Evolutionary conservation across 1,140 invertebrate species (phyloP).

Genomic region (Sinonovacula constricta): DNA sequence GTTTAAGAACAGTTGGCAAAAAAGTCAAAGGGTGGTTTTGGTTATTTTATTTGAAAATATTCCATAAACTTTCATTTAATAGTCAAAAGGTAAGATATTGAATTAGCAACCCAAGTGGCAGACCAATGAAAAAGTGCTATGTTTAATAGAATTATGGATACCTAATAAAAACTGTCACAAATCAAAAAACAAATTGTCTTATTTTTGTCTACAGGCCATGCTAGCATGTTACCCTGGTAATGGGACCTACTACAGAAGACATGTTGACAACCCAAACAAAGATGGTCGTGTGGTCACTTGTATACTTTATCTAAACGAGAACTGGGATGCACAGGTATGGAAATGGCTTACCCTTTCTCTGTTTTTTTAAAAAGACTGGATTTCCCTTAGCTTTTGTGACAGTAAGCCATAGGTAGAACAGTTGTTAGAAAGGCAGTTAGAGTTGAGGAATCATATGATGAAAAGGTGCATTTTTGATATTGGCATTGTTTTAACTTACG

Average conservation of each 20-base stretch:
- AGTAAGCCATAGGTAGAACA: too few species aligned
- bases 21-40: too few species aligned
- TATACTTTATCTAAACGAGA: constrained; percentile 96
- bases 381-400: too few species aligned
- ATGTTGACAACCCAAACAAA: constrained; percentile 97
- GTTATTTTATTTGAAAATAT: background rate
- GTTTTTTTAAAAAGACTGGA: background rate
- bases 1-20: too few species aligned
- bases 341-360: background rate
- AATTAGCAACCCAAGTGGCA: background rate
- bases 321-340: constrained; percentile 89
- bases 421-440: too few species aligned
- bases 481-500: too few species aligned
- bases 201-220: constrained; percentile 87
- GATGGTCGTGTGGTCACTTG: constrained; percentile 96
- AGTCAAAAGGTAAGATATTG: background rate
- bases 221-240: constrained; percentile 96
- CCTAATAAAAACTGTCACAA: too few species aligned
- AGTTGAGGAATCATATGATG: too few species aligned
- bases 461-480: too few species aligned
- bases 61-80: background rate
- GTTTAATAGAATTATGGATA: too few species aligned
- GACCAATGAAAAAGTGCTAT: background rate
- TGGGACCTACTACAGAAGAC: constrained; percentile 95
- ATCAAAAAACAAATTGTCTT: background rate